A percentile compares a stretch with the other conserved stretches of the same genome.
These are phyloP conservation scores for Myrmecobius fasciatus DNA, from an alignment of 2,113 vertebrate genomes.

Conservation along the genomic window DNA sequence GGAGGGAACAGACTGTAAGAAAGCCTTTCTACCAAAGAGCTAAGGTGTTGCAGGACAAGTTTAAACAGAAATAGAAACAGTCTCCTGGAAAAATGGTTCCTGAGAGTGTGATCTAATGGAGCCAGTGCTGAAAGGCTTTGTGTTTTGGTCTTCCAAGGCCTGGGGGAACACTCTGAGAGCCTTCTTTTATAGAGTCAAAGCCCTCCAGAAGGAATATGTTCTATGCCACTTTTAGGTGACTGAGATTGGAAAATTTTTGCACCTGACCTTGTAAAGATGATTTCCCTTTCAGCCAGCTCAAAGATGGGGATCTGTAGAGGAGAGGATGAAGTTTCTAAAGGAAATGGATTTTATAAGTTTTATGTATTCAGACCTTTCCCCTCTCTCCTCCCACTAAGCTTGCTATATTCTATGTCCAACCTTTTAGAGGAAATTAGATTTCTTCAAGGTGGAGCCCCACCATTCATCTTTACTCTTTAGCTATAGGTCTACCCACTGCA, in stretches of 20 bases:
- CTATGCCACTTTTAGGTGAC: background rate
- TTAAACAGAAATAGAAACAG: background rate
- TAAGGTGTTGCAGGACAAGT: background rate
- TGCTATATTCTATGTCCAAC: too few species aligned
- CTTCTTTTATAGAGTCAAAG: background rate
- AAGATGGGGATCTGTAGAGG: background rate
- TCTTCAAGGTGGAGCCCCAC: background rate
- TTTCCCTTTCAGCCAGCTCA: background rate
- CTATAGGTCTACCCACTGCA: background rate
- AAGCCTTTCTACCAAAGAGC: background rate
- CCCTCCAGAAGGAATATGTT: background rate
- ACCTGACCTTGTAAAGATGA: background rate
- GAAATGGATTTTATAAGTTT: background rate
- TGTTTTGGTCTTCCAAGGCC: background rate
- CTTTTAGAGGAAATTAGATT: too few species aligned
- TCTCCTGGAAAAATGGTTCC: background rate
- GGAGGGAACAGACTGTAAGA: background rate
- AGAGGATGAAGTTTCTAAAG: background rate
- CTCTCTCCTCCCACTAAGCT: too few species aligned
- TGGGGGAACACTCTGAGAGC: background rate
- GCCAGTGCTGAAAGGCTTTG: background rate
- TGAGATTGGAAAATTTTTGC: background rate
- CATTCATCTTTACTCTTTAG: background rate
- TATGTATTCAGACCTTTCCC: too few species aligned
- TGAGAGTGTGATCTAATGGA: background rate